These are phyloP conservation scores for Ctena decussata DNA, from an alignment of 2,888 invertebrate genomes.

Conservation along the genomic window DNA sequence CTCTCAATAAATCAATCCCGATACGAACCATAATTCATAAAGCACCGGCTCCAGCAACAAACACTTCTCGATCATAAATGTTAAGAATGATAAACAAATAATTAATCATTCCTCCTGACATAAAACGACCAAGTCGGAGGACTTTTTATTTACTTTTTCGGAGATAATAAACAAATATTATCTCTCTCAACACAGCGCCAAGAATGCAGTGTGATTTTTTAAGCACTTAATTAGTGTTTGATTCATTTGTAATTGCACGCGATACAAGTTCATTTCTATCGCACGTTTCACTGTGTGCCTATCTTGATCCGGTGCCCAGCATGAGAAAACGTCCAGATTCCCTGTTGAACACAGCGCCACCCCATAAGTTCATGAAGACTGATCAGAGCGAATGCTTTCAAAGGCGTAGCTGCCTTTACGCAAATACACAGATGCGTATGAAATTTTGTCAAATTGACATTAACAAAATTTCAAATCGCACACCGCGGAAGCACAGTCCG, in stretches of 20 bases:
- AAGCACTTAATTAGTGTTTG: slow-evolving; percentile 7
- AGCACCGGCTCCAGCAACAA: not conserved
- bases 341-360: no score
- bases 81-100: slow-evolving; percentile 1
- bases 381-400: no score
- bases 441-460: no score
- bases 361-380: no score
- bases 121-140: slow-evolving; percentile 4
- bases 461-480: no score
- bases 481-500: no score
- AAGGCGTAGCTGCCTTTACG: no score
- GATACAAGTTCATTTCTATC: not conserved
- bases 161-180: slow-evolving; percentile 3
- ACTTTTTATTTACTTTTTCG: slow-evolving; percentile 6
- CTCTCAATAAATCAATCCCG: not conserved
- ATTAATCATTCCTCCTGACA: slow-evolving; percentile 4
- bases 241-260: slow-evolving; percentile 7
- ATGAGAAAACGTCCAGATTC: no score
- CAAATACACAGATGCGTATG: no score
- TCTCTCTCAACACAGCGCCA: not conserved
- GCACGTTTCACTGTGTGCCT: not conserved
- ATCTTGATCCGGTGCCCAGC: no score
- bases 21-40: not conserved
- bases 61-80: not conserved
- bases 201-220: not conserved